Base-by-base conservation (phyloP, 2,113 vertebrate species). In the Planiliza haematocheilus region DNA sequence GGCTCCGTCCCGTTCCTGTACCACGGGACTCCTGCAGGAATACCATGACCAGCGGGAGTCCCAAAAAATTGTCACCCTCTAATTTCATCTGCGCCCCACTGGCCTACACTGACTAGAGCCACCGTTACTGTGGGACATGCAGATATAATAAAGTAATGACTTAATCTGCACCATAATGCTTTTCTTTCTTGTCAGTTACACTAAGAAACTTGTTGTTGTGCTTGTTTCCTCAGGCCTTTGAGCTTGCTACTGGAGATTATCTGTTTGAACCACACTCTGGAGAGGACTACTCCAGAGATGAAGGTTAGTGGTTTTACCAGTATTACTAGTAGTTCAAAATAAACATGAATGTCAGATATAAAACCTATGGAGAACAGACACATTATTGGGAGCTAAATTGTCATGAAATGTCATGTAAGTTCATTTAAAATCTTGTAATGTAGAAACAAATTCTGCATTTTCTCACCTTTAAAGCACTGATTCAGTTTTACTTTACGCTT, bases 241-340 rank as follows among this genome's bases (percentile, higher is more conserved):
- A 99, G 80, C 87, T 99, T 48, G 97, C 97, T 18, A 99, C 97
- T 2, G 97, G 97, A 49, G 97, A 99, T 89, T 99, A 99, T 79
- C 88, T 99, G 63, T 99, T 99, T 18, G 97, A 99, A 38, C 97
- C 97, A 39, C 97, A 99, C 67, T 99, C 97, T 11, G 97, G 97
- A 60, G 97, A 98, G 69, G 96, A 99, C 78, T 99, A 99, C 86
- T 96, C 96, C 43, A 93, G 97, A 79, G 97, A 99, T 90, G 97
- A 99, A 97, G 97, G 97, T 98, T 53, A 16, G 87, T 86, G 7
- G 24, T 30, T 5, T 30, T 2, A 30, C 24, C 5, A 30, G n/a
- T n/a, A n/a, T n/a, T n/a, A n/a, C n/a, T n/a, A n/a, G n/a, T n/a
- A n/a, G n/a, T n/a, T n/a, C n/a, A n/a, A n/a, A n/a, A n/a, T n/a